Evolutionary conservation across 2,797 vertebrate genomes (phyloP), one percentile per base, ranked within the genome.

Genomic region (Protonibea diacanthus): DNA sequence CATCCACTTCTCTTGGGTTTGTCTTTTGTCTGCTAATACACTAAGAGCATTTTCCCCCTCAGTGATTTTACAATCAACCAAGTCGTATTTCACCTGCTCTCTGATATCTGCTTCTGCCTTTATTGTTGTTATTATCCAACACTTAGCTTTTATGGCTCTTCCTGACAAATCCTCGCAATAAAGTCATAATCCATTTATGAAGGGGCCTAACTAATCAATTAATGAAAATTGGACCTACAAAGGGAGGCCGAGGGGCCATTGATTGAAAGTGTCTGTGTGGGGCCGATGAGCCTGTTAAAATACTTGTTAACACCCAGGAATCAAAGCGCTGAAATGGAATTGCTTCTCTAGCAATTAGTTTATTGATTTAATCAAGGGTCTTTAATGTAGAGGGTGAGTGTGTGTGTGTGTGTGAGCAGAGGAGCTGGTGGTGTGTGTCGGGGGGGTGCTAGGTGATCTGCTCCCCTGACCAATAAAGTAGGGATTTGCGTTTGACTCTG

Each of bases 311-410:
- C 95, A 93, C 93, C 93, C 93, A 94, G 91, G 95, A 96, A 95
- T 96, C 95, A 96, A 96, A 96, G 96, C 93, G 95, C 95, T 94
- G 95, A 96, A 97, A 97, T 97, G 97, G 96, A 97, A 97, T 97
- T 96, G 95, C 96, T 96, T 96, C 96, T 97, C 96, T 94, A 95
- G 95, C 97, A 97, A 97, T 98, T 97, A 97, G 96, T 96, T 98
- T 98, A 98, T 98, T 97, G 97, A 98, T 98, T 98, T 97, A 97
- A 98, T 98, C 97, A 98, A 97, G 96, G 95, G 95, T 96, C 97
- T 98, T 98, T 97, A 97, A 97, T 98, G 97, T 96, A 96, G 96
- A 96, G 95, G 95, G 95, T 95, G 95, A 94, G 94, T 95, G 95
- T 94, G 96, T 95, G 95, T 94, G 93, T 91, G 93, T 95, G 83